Base-by-base conservation (phyloP, 2,113 vertebrate genomes). In the Equus quagga region DNA sequence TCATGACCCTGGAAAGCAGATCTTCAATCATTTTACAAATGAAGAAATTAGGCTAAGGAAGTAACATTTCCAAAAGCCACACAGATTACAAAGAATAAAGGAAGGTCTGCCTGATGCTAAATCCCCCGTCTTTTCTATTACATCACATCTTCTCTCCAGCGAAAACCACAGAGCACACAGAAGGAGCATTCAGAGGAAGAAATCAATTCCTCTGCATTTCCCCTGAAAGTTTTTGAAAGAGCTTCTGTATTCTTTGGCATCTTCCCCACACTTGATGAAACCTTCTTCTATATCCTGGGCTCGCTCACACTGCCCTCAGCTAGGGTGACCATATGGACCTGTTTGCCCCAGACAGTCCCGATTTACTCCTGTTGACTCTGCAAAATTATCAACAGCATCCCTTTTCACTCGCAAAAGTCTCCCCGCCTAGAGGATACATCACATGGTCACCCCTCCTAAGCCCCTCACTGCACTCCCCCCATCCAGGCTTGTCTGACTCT, bases 181-280 rank as follows among this genome's bases (percentile, higher is more conserved):
- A 95, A 87, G 72, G 10, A 85, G 72, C 60, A 56, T 81, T 91
- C 87, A 76, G 41, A 89, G 65, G 54, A 90, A 96, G 88, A 96
- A 94, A 72, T 78, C 96, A 64, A 78, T 44, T 64, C 82, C 81
- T 65, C 36, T 24, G 15, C 56, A 67, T 76, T 75, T 69, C 8
- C 75, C 75, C 33, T 69, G 65, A 56, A 62, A 51, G 0, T 3
- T 23, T 79, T 3, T 79, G 70, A 94, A 97, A 95, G 89, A 81
- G 65, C 78, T 56, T 88, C 60, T 51, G 28, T 54, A 26, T 81
- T 80, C 84, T 73, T 83, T 65, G 81, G 76, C 91, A 89, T 88
- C 65, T 51, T 33, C 62, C 64, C 81, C 83, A 54, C 19, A 26
- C 49, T 81, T 60, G 58, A 73, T 26, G 75, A 96, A 84, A 21